Percentiles rank a stretch among this genome's conserved stretches.
These are phyloP conservation scores for Littorina saxatilis DNA, from an alignment of 1,140 invertebrate genomes.

Conservation along the genomic window DNA sequence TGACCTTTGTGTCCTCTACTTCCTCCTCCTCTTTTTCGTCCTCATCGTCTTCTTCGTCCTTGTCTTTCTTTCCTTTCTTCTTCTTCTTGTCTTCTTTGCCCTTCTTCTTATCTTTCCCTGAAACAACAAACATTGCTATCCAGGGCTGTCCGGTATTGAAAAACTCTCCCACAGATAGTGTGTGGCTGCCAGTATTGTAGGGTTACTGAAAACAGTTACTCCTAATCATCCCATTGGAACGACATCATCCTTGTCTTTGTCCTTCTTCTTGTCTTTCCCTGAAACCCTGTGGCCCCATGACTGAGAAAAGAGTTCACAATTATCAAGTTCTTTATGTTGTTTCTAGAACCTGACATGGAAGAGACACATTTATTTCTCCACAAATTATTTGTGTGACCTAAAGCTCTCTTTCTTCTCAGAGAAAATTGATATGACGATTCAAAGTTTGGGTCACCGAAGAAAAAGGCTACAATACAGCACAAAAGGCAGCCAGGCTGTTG, in stretches of 20 bases:
- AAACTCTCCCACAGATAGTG: not conserved
- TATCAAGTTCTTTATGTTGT: not conserved
- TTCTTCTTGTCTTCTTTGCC: conserved; percentile 28
- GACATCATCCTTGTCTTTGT: not conserved
- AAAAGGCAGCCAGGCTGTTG: too few species aligned
- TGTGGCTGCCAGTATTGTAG: not conserved
- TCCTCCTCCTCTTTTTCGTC: conserved; percentile 37
- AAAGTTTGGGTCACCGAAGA: not conserved
- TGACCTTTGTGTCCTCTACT: conserved; percentile 21
- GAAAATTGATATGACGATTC: too few species aligned
- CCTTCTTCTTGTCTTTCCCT: conserved; percentile 13
- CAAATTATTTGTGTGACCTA: not conserved
- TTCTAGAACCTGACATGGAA: too few species aligned
- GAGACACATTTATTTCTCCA: not conserved
- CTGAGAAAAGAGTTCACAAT: not conserved
- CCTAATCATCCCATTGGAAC: not conserved
- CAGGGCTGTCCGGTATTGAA: not conserved
- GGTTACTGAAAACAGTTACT: not conserved
- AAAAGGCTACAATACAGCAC: not conserved
- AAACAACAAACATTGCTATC: not conserved
- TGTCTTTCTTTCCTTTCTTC: conserved; percentile 33
- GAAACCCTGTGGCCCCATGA: not conserved
- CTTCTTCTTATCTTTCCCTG: conserved; percentile 23
- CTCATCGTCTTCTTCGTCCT: conserved; percentile 36
- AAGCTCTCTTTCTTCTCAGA: not conserved